Conservation (phyloP, 2,888 invertebrate genomes). For the Oscheius sp. region DNA sequence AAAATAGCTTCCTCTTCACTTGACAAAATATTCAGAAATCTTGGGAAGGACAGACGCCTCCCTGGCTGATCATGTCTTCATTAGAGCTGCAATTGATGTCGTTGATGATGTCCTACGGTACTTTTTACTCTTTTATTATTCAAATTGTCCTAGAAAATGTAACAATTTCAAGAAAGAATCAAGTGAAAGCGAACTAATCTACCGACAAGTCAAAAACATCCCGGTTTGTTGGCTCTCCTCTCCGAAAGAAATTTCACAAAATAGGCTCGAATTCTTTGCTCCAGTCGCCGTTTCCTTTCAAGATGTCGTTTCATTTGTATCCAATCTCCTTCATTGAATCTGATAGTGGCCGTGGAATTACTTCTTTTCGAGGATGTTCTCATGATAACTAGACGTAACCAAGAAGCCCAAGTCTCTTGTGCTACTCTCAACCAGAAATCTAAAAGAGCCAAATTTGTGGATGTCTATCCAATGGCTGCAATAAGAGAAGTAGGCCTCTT, state of each 20-base stretch:
- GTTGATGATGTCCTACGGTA: conserved; percentile 17
- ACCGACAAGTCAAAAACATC: conserved; percentile 24
- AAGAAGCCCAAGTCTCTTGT: conserved; percentile 19
- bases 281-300: conserved; percentile 18
- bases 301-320: conserved; percentile 14
- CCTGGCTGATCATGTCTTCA: conserved; percentile 16
- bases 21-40: conserved; percentile 10
- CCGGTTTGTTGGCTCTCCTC: conserved; percentile 13
- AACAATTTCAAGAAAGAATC: conserved; percentile 30
- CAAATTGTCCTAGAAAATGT: too few relatives aligned
- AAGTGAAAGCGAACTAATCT: conserved; percentile 20
- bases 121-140: too few relatives aligned
- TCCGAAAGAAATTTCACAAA: neutral
- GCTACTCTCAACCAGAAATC: neutral
- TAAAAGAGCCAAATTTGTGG: conserved; percentile 20
- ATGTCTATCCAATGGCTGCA: conserved; percentile 24
- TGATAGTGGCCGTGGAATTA: neutral
- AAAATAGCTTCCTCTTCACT: neutral
- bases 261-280: conserved; percentile 24
- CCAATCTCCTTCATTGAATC: neutral
- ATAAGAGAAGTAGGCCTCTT: conserved; percentile 14
- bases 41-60: conserved; percentile 13
- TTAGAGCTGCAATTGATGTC: conserved; percentile 21
- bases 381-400: conserved; percentile 17
- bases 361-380: conserved; percentile 27